Conservation (phyloP, 2,888 invertebrate genomes). For the Diachrysia chrysitis region DNA sequence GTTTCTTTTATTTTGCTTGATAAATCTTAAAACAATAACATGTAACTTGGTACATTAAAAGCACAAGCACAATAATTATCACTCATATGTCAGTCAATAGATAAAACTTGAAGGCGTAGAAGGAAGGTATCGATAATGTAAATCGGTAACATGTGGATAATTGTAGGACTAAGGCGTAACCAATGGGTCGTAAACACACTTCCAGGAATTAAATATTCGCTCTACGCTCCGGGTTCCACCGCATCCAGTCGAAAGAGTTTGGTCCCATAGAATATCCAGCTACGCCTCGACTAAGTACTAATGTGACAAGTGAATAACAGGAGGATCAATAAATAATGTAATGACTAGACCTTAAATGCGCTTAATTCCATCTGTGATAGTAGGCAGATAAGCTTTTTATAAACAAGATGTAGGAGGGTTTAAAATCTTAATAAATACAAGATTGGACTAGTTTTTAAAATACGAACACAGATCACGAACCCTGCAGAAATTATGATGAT, state of each 20-base stretch:
- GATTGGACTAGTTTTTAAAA: conserved; percentile 67
- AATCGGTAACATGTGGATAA: conserved; percentile 64
- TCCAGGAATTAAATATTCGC: conserved; percentile 68
- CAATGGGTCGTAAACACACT: conserved; percentile 79
- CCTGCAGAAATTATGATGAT: conserved; percentile 71
- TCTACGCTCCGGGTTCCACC: conserved; percentile 73
- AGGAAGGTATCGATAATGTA: conserved; percentile 78
- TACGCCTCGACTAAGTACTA: conserved; percentile 78
- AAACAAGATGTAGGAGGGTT: conserved; percentile 29
- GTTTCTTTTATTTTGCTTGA: conserved; percentile 81
- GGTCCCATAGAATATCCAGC: conserved; percentile 83
- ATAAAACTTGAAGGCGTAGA: conserved; percentile 80
- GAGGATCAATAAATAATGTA: conserved; percentile 58
- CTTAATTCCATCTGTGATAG: conserved; percentile 39
- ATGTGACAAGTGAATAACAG: conserved; percentile 63
- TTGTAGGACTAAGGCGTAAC: conserved; percentile 82
- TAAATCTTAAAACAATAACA: conserved; percentile 81
- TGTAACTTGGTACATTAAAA: conserved; percentile 87
- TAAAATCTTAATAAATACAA: conserved; percentile 55
- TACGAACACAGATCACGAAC: conserved; percentile 76
- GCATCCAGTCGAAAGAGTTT: conserved; percentile 73
- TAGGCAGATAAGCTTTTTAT: conserved; percentile 30
- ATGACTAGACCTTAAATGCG: conserved; percentile 65
- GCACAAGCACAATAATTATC: conserved; percentile 87
- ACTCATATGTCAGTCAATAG: conserved; percentile 87